Base-by-base conservation (phyloP, 2,888 invertebrate species). In the Apomyelois bistriatella region DNA sequence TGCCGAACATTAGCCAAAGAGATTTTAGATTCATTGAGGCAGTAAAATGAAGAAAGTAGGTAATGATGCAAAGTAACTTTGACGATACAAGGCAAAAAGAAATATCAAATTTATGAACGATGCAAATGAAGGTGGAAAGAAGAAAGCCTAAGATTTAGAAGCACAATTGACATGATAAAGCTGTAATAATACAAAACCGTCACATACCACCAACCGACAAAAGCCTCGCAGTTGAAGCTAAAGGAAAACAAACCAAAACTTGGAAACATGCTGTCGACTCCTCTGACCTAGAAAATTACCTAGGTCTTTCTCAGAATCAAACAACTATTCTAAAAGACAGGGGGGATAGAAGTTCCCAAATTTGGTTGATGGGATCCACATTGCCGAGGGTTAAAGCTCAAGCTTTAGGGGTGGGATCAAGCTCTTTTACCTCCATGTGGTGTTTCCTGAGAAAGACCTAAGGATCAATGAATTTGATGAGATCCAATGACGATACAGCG, bases 361-460 rank as follows among this genome's bases (percentile, higher is more conserved):
- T 87, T 88, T 85, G 86, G 87, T 88, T 79, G 65, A 66, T 63
- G 74, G 81, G 78, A 75, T 82, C 79, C 82, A 76, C 76, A 81
- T 76, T 71, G 78, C 76, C 79, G 74, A 73, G 85, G 87, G 82
- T 76, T 70, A 68, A 87, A 86, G 88, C 79, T 74, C 72, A 81
- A 88, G 86, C 87, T 79, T 73, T 71, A 71, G 77, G 82, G 49
- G 80, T 74, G 76, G 79, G 78, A 76, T 74, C 76, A 85, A 84
- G 82, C 82, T 68, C 66, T 69, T 68, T 89, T 90, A 90, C 90
- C 90, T 90, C 90, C 86, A 60, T 78, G 86, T 70, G 83, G 77
- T 71, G 82, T 71, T 78, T 82, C 90, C 90, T 89, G 90, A 90
- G 90, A 90, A 89, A 90, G 90, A 90, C 90, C 90, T 90, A 90